A percentile compares a stretch with the other conserved stretches of the same genome.
These are phyloP conservation scores for Furcula furcula DNA, from an alignment of 2,888 invertebrate genomes.

Conservation along the genomic window DNA sequence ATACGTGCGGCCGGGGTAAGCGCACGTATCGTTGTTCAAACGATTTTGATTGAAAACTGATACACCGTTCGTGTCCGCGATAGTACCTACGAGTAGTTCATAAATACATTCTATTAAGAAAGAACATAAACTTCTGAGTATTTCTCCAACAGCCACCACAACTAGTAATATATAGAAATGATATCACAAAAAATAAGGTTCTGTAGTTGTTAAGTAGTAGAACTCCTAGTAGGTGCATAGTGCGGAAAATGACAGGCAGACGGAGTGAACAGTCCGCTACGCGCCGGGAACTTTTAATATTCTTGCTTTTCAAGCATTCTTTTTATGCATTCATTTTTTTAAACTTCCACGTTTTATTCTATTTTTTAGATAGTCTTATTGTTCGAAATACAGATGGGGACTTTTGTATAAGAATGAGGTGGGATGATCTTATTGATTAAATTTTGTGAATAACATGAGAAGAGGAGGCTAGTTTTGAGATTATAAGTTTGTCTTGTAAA, in stretches of 20 bases:
- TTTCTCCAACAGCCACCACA: too few species aligned
- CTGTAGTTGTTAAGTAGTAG: slow-evolving; percentile 15
- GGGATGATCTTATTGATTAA: slow-evolving; percentile 2
- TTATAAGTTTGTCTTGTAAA: too few species aligned
- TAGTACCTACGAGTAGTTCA: too few species aligned
- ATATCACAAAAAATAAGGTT: slow-evolving; percentile 17
- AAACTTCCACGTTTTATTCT: slow-evolving; percentile 6
- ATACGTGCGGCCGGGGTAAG: too few species aligned
- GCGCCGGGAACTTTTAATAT: slow-evolving; percentile 38
- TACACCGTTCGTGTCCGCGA: too few species aligned
- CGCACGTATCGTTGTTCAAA: too few species aligned
- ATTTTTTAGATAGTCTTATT: too few species aligned
- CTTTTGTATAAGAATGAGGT: slow-evolving; percentile 6
- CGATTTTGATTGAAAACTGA: too few species aligned
- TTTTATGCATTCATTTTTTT: slow-evolving; percentile 27
- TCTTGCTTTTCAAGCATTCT: slow-evolving; percentile 27
- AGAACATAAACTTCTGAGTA: too few species aligned
- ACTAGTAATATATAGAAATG: not conserved
- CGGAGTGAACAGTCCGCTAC: slow-evolving; percentile 12
- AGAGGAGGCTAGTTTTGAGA: too few species aligned
- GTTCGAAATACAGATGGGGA: slow-evolving; percentile 11
- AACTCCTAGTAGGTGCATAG: slow-evolving; percentile 18
- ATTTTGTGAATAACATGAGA: too few species aligned
- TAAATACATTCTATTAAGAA: too few species aligned
- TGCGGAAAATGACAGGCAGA: slow-evolving; percentile 27